phyloP scores from a whole-genome alignment of 2,113 vertebrate species.

The Chaetura pelagica region DNA sequence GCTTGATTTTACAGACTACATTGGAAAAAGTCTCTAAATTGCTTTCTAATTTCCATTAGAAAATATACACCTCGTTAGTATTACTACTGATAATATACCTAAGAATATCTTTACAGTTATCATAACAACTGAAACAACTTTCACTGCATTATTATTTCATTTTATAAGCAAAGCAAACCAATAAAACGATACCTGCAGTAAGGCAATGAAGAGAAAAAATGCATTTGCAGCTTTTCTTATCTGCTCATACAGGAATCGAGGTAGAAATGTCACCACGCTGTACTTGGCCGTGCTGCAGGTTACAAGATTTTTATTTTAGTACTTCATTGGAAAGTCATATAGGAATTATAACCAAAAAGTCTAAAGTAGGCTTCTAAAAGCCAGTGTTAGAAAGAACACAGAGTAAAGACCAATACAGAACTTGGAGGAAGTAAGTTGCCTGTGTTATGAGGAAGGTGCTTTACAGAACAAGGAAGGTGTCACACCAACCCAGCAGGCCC shows the following conservation, averaged over 20 bases:
- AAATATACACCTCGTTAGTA: neutral
- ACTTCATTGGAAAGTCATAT: neutral
- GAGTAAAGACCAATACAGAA: neutral
- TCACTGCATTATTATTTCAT: neutral
- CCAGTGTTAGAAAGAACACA: neutral
- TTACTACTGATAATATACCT: neutral
- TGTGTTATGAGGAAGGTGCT: neutral
- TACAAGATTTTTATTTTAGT: neutral
- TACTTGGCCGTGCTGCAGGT: conserved; percentile 94
- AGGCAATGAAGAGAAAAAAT: conserved; percentile 99
- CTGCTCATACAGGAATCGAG: conserved; percentile 99
- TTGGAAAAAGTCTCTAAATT: neutral
- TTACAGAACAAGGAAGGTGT: neutral
- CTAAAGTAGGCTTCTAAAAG: neutral
- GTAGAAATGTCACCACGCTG: conserved; percentile 95
- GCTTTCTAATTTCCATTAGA: neutral
- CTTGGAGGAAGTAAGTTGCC: neutral
- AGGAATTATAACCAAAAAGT: neutral
- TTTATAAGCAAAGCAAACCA: neutral
- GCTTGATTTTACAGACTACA: neutral
- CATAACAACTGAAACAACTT: neutral
- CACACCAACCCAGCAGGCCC: neutral
- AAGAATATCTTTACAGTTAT: neutral
- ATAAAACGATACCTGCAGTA: conserved; percentile 90
- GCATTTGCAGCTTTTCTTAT: conserved; percentile 97